Evolutionary conservation across 2,797 vertebrate genomes (phyloP).

Genomic region (Pteronotus mesoamericanus): DNA sequence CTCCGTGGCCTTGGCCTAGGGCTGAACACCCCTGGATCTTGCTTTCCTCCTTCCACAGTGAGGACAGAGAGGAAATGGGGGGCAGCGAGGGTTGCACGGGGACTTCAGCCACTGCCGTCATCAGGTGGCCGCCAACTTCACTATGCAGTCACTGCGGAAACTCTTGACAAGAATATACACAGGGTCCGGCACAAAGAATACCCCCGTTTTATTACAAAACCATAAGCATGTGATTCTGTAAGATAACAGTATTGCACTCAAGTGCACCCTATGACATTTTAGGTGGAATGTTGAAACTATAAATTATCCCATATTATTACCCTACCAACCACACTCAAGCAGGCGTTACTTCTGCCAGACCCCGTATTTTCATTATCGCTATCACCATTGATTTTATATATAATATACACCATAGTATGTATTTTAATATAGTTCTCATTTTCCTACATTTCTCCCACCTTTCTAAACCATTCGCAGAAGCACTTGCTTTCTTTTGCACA

Average conservation of each 20-base stretch:
- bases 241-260: too few species aligned
- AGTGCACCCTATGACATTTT: too few species aligned
- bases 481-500: not conserved
- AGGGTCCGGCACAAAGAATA: too few species aligned
- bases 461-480: not conserved
- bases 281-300: too few species aligned
- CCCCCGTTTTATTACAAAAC: too few species aligned
- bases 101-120: not conserved
- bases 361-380: not conserved
- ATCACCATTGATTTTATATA: not conserved
- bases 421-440: not conserved
- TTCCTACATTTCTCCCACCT: not conserved
- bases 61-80: not conserved
- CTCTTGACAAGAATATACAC: not conserved
- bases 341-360: too few species aligned
- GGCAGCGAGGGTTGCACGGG: rapidly evolving
- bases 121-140: not conserved
- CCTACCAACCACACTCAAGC: too few species aligned
- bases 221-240: too few species aligned
- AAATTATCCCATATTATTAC: too few species aligned
- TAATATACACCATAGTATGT: not conserved
- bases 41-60: not conserved
- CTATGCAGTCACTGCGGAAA: not conserved
- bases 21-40: not conserved
- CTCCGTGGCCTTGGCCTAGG: not conserved